A percentile compares a stretch with the other conserved stretches of the same genome.
Conservation (phyloP, 2,113 vertebrate species). For the Myotis brandtii region DNA sequence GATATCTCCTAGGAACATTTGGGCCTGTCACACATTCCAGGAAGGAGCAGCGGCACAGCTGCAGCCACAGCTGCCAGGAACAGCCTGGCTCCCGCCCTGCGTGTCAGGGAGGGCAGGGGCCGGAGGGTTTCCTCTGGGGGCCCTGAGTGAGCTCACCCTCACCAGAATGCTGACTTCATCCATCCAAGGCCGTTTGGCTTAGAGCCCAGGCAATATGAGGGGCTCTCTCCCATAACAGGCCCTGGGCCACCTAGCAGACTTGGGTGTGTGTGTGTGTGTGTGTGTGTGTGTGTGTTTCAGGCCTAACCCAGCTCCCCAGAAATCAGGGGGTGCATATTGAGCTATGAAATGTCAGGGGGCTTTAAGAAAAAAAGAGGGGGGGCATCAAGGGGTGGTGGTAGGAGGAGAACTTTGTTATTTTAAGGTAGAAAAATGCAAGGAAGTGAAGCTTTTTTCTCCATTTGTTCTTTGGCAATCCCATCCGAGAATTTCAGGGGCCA, state of each 20-base stretch:
- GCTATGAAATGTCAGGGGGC: background rate
- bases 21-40: constrained; percentile 66
- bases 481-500: constrained; percentile 44
- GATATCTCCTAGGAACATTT: constrained; percentile 44
- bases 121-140: constrained; percentile 29
- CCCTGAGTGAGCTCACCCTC: constrained; percentile 56
- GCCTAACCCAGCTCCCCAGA: background rate
- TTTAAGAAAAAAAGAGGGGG: background rate
- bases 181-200: background rate
- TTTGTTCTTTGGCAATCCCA: constrained; percentile 61
- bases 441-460: constrained; percentile 14
- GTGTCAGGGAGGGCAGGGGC: background rate
- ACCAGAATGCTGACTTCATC: constrained; percentile 46
- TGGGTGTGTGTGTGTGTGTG: background rate
- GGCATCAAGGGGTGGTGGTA: background rate
- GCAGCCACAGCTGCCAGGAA: constrained; percentile 67
- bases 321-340: background rate
- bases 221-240: constrained; percentile 35
- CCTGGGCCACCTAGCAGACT: background rate
- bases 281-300: background rate
- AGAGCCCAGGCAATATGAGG: constrained; percentile 51
- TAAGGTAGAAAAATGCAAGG: constrained; percentile 50
- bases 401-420: background rate
- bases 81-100: background rate
- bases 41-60: constrained; percentile 58